Percentiles rank a stretch among this genome's conserved stretches.
Evolutionary conservation across 2,113 vertebrate genomes (phyloP).

Genomic region (Zeus faber): DNA sequence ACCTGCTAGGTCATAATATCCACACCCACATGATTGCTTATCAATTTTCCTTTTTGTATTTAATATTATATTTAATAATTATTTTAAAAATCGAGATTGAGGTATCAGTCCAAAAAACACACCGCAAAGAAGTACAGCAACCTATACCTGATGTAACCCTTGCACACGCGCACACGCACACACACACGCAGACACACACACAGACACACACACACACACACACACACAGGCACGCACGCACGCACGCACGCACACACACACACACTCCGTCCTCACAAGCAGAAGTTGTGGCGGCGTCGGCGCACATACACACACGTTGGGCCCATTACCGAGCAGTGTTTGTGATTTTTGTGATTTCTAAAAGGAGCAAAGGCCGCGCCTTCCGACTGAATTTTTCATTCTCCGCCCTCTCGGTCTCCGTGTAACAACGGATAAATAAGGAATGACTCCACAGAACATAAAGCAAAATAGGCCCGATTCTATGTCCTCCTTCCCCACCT

Average conservation of each 20-base stretch:
- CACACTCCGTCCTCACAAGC: background rate
- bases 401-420: slow-evolving; percentile 54
- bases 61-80: too few species aligned
- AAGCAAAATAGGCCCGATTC: slow-evolving; percentile 49
- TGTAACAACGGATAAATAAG: slow-evolving; percentile 68
- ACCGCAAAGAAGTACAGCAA: too few species aligned
- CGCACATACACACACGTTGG: background rate
- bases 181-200: slow-evolving; percentile 1
- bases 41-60: too few species aligned
- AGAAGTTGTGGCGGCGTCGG: too few species aligned
- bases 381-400: slow-evolving; percentile 70
- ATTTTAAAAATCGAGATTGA: too few species aligned
- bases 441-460: slow-evolving; percentile 58
- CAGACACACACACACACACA: background rate
- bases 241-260: slow-evolving; percentile 8
- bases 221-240: slow-evolving; percentile 13
- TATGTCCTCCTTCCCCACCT: slow-evolving; percentile 33
- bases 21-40: too few species aligned
- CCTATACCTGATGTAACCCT: too few species aligned
- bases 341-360: slow-evolving; percentile 53
- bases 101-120: too few species aligned
- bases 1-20: too few species aligned
- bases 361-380: slow-evolving; percentile 48
- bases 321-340: slow-evolving; percentile 54
- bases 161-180: background rate